Base-by-base conservation (phyloP, 2,888 invertebrate species). In the Sphaeridia pumilis region DNA sequence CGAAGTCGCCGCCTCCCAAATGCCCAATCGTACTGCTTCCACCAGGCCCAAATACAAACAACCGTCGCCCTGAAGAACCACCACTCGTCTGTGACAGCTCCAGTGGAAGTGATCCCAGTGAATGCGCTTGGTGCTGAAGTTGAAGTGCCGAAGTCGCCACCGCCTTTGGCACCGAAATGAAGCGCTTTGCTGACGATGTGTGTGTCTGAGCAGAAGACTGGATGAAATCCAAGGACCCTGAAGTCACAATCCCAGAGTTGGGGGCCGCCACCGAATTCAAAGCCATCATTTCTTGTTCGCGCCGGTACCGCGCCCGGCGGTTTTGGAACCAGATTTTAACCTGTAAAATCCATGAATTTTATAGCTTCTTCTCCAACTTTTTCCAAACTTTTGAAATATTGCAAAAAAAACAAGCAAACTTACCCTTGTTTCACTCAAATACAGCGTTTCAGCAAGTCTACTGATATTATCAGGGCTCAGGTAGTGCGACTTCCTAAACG, bases 341-440 rank as follows among this genome's bases (percentile, higher is more conserved):
- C 51, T 38, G 38, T 38, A 38, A 17, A 53, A 35, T n/a, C 25
- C 5, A 46, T 27, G 20, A 26, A 25, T 20, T 41, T n/a, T 20
- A 41, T 41, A 14, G 7, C 17, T 41, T 7, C n/a, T n/a, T n/a
- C n/a, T n/a, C n/a, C n/a, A n/a, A n/a, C n/a, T n/a, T n/a, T n/a
- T n/a, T n/a, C n/a, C n/a, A 41, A 5, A 20, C 17, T 31, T 31
- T 31, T 10, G 31, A 31, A 7, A 31, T 43, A 26, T 17, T 5
- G n/a, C n/a, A n/a, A n/a, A 20, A 5, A 42, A 12, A 5, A 10
- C 22, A 27, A 7, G 21, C 4, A 24, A n/a, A 70, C 72, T 74
- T 66, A 84, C 84, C 69, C 83, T 74, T 54, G 79, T 80, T 66
- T 84, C 82, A 12, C 82, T 77, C 44, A 84, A 70, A 55, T 81